Percentiles rank a stretch among this genome's conserved stretches.
Evolutionary conservation across 2,113 vertebrate genomes (phyloP).

Genomic region (Sturnira hondurensis): DNA sequence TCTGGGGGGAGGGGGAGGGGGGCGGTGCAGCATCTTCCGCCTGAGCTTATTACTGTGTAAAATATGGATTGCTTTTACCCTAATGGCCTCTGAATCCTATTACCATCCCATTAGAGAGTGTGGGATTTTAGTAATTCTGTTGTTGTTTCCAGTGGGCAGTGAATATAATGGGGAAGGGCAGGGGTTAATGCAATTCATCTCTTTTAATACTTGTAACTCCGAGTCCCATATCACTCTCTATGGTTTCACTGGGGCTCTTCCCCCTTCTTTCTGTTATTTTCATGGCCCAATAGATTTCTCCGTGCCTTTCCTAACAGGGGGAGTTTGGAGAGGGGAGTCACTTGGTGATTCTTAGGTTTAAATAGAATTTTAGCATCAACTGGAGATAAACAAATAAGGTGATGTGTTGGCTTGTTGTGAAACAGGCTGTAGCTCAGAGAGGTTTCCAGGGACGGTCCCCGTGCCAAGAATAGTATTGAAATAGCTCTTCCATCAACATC

Average conservation of each 20-base stretch:
- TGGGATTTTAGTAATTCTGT: constrained; percentile 89
- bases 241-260: constrained; percentile 63
- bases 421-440: constrained; percentile 46
- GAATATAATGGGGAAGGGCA: constrained; percentile 85
- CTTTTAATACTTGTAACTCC: constrained; percentile 80
- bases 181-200: constrained; percentile 86
- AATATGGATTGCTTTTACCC: constrained; percentile 93
- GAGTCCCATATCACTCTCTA: constrained; percentile 77
- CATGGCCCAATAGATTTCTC: constrained; percentile 33
- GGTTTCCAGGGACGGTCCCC: constrained; percentile 50
- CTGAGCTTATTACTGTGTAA: constrained; percentile 87
- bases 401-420: constrained; percentile 54
- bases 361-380: constrained; percentile 55
- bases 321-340: not conserved
- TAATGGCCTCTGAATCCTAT: constrained; percentile 90
- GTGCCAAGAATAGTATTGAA: constrained; percentile 68
- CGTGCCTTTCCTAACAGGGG: not conserved
- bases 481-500: constrained; percentile 73
- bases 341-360: not conserved
- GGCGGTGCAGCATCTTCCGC: constrained; percentile 78
- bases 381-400: constrained; percentile 55
- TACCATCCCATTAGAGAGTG: constrained; percentile 91
- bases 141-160: constrained; percentile 91
- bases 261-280: constrained; percentile 15
- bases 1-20: constrained; percentile 67